These are phyloP conservation scores for Urechis unicinctus DNA, from an alignment of 2,888 invertebrate genomes.

Conservation along the genomic window DNA sequence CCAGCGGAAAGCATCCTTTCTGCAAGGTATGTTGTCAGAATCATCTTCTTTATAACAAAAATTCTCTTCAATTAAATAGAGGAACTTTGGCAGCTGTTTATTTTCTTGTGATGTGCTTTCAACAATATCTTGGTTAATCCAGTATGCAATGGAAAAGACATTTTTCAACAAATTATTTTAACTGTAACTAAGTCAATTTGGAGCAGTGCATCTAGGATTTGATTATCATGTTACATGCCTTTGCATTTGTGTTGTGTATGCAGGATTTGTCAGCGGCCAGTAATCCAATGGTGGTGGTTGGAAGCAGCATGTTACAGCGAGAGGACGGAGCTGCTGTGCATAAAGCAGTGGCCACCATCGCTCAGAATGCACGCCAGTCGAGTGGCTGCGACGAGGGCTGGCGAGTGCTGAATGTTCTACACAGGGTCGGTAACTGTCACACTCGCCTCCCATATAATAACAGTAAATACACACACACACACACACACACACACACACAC, in stretches of 20 bases:
- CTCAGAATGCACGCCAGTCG: constrained; percentile 48
- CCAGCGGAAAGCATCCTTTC: constrained; percentile 66
- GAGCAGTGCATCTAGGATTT: no score
- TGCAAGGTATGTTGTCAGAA: constrained; percentile 52
- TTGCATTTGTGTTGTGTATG: constrained; percentile 9
- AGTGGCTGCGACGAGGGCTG: constrained; percentile 53
- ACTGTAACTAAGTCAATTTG: no score
- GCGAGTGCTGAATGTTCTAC: constrained; percentile 87
- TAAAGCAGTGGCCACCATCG: constrained; percentile 65
- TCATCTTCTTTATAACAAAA: no score
- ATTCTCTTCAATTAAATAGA: no score
- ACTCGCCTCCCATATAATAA: background rate
- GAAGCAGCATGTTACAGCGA: constrained; percentile 74
- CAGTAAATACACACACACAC: constrained; percentile 1
- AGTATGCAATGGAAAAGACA: no score
- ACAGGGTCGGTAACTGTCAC: constrained; percentile 68
- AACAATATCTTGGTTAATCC: no score
- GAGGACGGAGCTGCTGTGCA: constrained; percentile 39
- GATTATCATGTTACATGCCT: background rate
- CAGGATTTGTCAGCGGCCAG: constrained; percentile 67
- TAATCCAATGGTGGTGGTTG: constrained; percentile 84
- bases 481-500: constrained; percentile 4
- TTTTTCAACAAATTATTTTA: no score
- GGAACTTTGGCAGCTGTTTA: background rate
- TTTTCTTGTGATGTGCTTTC: background rate